Conservation (phyloP, 2,888 invertebrate species). For the Apoda limacodes region DNA sequence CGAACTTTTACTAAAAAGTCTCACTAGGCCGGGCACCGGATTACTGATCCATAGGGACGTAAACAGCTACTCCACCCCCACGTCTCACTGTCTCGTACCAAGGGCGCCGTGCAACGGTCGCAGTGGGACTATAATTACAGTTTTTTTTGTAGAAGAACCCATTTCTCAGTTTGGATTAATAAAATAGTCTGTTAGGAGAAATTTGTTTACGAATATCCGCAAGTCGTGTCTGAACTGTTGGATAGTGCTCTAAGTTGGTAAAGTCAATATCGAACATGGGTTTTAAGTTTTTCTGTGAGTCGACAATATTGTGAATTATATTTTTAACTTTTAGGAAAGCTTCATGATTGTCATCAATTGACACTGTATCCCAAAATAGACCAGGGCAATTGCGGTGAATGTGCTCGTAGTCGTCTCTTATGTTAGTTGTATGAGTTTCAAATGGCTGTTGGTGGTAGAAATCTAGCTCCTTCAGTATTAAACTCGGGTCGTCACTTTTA, state of each 20-base stretch:
- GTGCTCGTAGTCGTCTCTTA: conserved; percentile 44
- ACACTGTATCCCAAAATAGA: conserved; percentile 53
- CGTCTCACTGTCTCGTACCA: no score
- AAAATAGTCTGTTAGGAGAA: conserved; percentile 42
- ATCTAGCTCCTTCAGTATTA: conserved; percentile 28
- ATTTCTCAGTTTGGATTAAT: no score
- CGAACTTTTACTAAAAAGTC: no score
- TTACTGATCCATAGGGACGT: no score
- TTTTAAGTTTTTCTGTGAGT: conserved; percentile 32
- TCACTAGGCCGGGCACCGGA: no score
- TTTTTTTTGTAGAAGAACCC: no score
- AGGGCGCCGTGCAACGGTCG: no score
- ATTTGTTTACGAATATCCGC: conserved; percentile 39
- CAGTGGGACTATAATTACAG: no score
- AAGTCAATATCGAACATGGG: conserved; percentile 57
- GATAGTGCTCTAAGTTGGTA: conserved; percentile 30
- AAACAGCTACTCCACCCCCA: no score
- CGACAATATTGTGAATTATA: conserved; percentile 40
- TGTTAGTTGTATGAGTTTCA: conserved; percentile 28
- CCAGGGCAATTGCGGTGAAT: conserved; percentile 46
- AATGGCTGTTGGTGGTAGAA: conserved; percentile 24
- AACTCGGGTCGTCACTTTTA: conserved; percentile 29
- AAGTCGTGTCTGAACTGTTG: conserved; percentile 34
- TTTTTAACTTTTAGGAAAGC: conserved; percentile 42
- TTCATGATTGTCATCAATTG: conserved; percentile 42